phyloP scores from a whole-genome alignment of 2,113 vertebrate genomes.

The Myiopsitta monachus region DNA sequence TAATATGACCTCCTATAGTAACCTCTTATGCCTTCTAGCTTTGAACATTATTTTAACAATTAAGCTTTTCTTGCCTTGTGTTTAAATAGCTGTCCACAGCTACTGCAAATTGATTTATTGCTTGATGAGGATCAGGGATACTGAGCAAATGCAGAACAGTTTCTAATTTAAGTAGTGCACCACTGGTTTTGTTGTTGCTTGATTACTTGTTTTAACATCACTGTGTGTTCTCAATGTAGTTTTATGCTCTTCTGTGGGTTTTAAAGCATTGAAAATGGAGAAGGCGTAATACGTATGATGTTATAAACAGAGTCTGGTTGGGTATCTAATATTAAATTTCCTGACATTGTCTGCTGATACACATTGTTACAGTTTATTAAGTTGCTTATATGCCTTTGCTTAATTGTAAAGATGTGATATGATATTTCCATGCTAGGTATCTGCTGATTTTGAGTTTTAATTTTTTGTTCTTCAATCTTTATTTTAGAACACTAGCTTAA shows the following conservation, averaged over 20 bases:
- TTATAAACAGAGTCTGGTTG: neutral
- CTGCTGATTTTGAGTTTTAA: neutral
- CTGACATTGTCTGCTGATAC: neutral
- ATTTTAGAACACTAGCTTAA: neutral
- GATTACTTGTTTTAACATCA: conserved; percentile 14
- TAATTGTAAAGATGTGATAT: neutral
- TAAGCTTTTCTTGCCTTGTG: conserved; percentile 47
- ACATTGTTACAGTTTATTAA: neutral
- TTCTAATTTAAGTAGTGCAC: conserved; percentile 53
- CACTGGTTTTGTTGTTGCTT: conserved; percentile 18
- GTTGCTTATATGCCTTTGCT: neutral
- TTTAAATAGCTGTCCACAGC: conserved; percentile 66
- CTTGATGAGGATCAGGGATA: conserved; percentile 41
- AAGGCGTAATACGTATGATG: neutral
- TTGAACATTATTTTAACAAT: conserved; percentile 57
- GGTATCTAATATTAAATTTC: neutral
- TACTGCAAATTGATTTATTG: conserved; percentile 69
- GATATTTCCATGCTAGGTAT: neutral
- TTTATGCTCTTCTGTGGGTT: neutral
- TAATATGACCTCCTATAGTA: conserved; percentile 47
- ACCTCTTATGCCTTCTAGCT: conserved; percentile 38
- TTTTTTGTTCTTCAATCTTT: neutral
- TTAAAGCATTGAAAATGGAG: neutral
- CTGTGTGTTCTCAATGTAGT: neutral
- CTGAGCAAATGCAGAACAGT: conserved; percentile 63